A percentile compares a stretch with the other conserved stretches of the same genome.
These are phyloP conservation scores for Gerris lacustris DNA, from an alignment of 2,888 invertebrate genomes.

Conservation along the genomic window DNA sequence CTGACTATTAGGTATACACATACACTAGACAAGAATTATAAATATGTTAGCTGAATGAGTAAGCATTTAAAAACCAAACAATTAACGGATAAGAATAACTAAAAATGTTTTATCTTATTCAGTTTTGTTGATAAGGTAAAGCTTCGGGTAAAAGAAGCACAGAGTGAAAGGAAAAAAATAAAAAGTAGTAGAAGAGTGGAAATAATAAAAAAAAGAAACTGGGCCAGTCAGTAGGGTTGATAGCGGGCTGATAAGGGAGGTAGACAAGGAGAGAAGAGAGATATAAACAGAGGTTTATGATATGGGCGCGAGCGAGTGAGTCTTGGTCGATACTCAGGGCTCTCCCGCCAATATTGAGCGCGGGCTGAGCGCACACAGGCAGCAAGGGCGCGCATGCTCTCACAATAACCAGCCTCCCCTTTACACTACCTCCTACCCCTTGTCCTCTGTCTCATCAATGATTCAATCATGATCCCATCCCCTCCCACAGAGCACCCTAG, in stretches of 20 bases:
- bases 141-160: not conserved
- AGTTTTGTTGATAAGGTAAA: not conserved
- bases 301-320: not conserved
- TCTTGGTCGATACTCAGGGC: not conserved
- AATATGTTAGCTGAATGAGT: too few species aligned
- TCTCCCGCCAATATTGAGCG: conserved; percentile 5
- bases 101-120: not conserved
- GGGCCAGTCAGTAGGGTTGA: conserved; percentile 5
- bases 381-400: not conserved
- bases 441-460: not conserved
- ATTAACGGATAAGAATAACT: not conserved
- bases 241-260: not conserved
- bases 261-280: not conserved
- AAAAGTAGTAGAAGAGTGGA: not conserved
- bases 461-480: not conserved
- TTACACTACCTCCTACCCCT: not conserved
- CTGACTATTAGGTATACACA: too few species aligned
- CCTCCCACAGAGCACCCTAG: not conserved
- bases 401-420: not conserved
- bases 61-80: too few species aligned
- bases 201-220: conserved; percentile 4
- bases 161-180: not conserved
- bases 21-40: too few species aligned
- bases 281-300: not conserved
- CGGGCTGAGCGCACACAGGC: not conserved